Evolutionary conservation across 2,797 vertebrate species (phyloP), one percentile per base, ranked within the genome.

Genomic region (Pachyuromys duprasi): DNA sequence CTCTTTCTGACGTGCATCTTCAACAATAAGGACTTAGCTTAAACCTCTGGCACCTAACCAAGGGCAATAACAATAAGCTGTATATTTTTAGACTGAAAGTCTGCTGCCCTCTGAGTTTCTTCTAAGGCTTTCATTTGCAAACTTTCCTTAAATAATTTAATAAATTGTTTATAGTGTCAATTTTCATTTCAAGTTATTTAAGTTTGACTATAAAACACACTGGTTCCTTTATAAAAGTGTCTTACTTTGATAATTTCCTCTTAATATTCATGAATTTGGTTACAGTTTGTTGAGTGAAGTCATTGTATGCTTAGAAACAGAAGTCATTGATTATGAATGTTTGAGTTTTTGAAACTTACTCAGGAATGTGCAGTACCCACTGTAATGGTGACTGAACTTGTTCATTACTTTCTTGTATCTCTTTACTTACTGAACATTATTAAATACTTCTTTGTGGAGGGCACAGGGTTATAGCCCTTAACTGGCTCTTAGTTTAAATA

Each of bases 71-170:
- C 2, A 42, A 4, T 28, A 76, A 12, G 42, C 3, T 76, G 74
- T 28, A 28, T 45, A 28, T 18, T 39, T 49, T 26, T 11, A 4
- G 1, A 49, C 31, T 53, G 75, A 89, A 82, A 39, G 3, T 72
- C 86, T 70, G 57, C 8, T 55, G 17, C 31, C 78, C 42, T 26
- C 5, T 95, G 65, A 86, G 82, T 95, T 84, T 93, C 22, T 8
- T 88, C 78, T 93, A 84, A 96, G 20, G 63, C 12, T 96, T 94
- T 92, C 39, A 89, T 87, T 92, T 94, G n/a, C 39, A 96, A 87
- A 72, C 2, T 7, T 70, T 86, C 8, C 39, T 82, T 63, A 88
- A 88, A 88, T 67, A n/a, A 91, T 74, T 94, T 39, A 65, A 88
- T 93, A 53, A n/a, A 60, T 33, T 82, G 26, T 9, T 86, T 70